Evolutionary conservation across 2,888 invertebrate species (phyloP).

Genomic region (Halictus ligatus): DNA sequence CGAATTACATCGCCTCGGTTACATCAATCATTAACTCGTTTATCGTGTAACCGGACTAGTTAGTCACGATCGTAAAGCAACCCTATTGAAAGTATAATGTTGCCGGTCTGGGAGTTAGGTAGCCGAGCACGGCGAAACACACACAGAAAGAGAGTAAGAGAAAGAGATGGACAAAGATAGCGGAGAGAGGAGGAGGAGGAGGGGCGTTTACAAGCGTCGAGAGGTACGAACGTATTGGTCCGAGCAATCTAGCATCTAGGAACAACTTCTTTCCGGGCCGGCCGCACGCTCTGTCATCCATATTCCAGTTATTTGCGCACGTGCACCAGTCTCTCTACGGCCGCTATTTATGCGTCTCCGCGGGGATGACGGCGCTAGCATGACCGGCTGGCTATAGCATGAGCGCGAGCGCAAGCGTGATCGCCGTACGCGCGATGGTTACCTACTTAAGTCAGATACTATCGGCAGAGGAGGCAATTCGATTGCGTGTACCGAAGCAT

Average conservation of each 20-base stretch:
- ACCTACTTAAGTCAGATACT: slow-evolving; percentile 75
- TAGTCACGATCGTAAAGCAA: slow-evolving; percentile 53
- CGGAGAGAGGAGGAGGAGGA: not conserved
- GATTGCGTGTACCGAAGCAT: slow-evolving; percentile 74
- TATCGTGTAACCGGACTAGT: slow-evolving; percentile 52
- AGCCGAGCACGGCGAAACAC: not conserved
- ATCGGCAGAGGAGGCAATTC: slow-evolving; percentile 73
- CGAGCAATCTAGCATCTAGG: slow-evolving; percentile 59
- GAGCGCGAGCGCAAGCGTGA: not conserved
- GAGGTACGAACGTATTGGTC: slow-evolving; percentile 27
- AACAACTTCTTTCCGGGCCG: slow-evolving; percentile 59
- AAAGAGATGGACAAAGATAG: not conserved
- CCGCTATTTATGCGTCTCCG: slow-evolving; percentile 32
- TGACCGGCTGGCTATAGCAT: not conserved
- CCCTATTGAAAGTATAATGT: slow-evolving; percentile 59
- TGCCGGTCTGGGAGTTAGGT: slow-evolving; percentile 2
- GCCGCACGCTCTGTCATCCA: slow-evolving; percentile 41
- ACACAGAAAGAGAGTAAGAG: not conserved
- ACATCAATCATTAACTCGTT: slow-evolving; percentile 60
- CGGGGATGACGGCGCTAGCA: slow-evolving; percentile 6
- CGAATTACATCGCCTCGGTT: slow-evolving; percentile 42
- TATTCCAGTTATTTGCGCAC: slow-evolving; percentile 61
- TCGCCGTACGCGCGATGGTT: slow-evolving; percentile 67
- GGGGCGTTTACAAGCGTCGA: slow-evolving; percentile 45
- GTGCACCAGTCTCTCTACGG: slow-evolving; percentile 38